Evolutionary conservation across 2,113 vertebrate genomes (phyloP).

Genomic region (Bubo blakistoni): DNA sequence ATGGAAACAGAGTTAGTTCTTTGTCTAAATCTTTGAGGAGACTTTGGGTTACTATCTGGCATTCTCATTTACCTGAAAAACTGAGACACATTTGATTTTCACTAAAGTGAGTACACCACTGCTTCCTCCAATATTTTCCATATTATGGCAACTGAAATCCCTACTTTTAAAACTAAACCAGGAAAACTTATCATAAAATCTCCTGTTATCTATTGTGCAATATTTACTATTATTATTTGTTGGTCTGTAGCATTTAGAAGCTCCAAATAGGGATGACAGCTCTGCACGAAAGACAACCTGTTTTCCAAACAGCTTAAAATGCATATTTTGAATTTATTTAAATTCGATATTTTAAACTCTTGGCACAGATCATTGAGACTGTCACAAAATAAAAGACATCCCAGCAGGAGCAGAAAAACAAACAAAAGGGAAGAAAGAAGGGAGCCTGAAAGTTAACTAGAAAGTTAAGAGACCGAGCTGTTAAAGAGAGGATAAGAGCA

Average conservation of each 20-base stretch:
- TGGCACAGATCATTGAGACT: not conserved
- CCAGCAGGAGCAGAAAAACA: not conserved
- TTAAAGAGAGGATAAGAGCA: not conserved
- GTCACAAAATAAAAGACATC: not conserved
- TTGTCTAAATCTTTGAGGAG: not conserved
- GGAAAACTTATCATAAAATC: not conserved
- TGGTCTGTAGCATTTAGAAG: not conserved
- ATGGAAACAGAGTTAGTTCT: not conserved
- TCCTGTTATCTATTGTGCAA: not conserved
- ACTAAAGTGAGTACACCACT: not conserved
- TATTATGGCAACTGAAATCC: not conserved
- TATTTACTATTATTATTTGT: not conserved
- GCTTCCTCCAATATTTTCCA: not conserved
- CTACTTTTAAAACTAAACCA: not conserved
- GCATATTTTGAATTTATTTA: not conserved
- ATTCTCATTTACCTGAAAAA: not conserved
- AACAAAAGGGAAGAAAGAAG: not conserved
- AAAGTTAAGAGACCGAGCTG: not conserved
- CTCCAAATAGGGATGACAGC: not conserved
- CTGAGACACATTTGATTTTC: not conserved
- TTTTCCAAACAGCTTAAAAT: not conserved
- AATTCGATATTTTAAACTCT: not conserved
- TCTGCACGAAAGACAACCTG: not conserved
- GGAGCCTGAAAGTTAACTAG: not conserved
- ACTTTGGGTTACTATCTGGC: not conserved